Evolutionary conservation across 2,888 invertebrate species (phyloP), one percentile per base, ranked within the genome.

Genomic region (Chymomyza fuscimana): DNA sequence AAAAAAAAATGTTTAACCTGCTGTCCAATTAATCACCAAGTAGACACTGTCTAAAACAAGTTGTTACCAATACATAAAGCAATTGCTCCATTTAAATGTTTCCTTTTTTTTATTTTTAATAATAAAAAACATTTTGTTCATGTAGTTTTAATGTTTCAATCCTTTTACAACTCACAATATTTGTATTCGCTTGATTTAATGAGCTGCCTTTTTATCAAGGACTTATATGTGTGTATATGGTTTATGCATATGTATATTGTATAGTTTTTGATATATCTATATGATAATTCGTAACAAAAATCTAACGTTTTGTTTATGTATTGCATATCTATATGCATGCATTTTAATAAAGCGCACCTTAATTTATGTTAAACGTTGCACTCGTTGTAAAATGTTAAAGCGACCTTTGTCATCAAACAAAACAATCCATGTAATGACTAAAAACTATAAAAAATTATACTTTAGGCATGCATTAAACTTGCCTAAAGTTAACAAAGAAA

Each of bases 81-180:
- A 46, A 46, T 10, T 46, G 12, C 1, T 12, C 40, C 40, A 46
- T 15, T 46, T 46, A 46, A 46, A 12, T 46, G 36, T 36, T 25
- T 25, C 25, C 40, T 54, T 9, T 15, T 19, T 54, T 19, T 77
- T 63, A 59, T 59, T 58, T 73, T 70, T 78, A 73, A 82, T 85
- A 87, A 81, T 86, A 83, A 88, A 83, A 73, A 83, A 88, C 70
- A 84, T 81, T 83, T 88, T 79, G 73, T 82, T 88, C 83, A 75
- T 82, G 82, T 78, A 76, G 1, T 78, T 74, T 87, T 71, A 65
- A 46, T 70, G 40, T 78, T 74, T 87, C 71, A 65, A 46, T 70
- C 72, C 77, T 72, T 72, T 69, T 54, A 54, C 54, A 22, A 22
- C 54, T 54, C 22, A 46, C 40, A 46, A 46, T 46, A 46, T 46